Conservation (phyloP, 92 coral and sea anemone genomes). For the Epizoanthus stellaris region DNA sequence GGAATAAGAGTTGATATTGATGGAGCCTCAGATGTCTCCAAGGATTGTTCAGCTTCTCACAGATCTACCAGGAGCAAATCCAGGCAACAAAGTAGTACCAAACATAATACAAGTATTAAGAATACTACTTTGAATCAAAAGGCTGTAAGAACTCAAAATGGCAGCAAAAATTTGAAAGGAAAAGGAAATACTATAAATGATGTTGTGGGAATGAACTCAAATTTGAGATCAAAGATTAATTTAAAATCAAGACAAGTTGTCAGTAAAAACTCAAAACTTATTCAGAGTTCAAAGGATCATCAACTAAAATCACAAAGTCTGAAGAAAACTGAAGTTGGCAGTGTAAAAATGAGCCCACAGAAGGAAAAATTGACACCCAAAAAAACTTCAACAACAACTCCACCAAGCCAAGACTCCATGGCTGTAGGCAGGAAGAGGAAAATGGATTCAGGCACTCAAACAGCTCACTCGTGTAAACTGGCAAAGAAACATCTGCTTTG, state of each 20-base stretch:
- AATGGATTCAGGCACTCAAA: conserved; percentile 5
- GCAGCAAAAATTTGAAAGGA: conserved; percentile 31
- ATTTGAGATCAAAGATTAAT: conserved; percentile 49
- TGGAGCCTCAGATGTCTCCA: not conserved
- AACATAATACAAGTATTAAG: conserved; percentile 1
- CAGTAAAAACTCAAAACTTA: conserved; percentile 40
- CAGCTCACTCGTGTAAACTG: not conserved
- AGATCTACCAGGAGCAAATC: conserved; percentile 22
- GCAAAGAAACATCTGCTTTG: not conserved
- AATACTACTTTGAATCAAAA: not conserved
- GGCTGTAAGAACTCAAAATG: conserved; percentile 3
- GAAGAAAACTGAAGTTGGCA: conserved; percentile 49
- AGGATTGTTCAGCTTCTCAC: conserved; percentile 3
- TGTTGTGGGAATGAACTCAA: conserved; percentile 50
- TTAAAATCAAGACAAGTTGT: conserved; percentile 47
- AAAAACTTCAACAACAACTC: conserved; percentile 17
- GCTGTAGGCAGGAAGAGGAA: conserved; percentile 24
- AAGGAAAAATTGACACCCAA: not conserved
- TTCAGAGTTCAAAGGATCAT: conserved; percentile 42
- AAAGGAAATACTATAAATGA: conserved; percentile 54
- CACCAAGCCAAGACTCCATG: conserved; percentile 17
- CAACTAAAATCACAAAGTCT: conserved; percentile 34
- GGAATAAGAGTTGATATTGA: not conserved
- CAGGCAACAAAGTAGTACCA: not conserved
- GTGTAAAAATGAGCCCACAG: not conserved